Percentiles rank a stretch among this genome's conserved stretches.
These are phyloP conservation scores for Rhodophaea formosa DNA, from an alignment of 2,888 invertebrate genomes.

Conservation along the genomic window DNA sequence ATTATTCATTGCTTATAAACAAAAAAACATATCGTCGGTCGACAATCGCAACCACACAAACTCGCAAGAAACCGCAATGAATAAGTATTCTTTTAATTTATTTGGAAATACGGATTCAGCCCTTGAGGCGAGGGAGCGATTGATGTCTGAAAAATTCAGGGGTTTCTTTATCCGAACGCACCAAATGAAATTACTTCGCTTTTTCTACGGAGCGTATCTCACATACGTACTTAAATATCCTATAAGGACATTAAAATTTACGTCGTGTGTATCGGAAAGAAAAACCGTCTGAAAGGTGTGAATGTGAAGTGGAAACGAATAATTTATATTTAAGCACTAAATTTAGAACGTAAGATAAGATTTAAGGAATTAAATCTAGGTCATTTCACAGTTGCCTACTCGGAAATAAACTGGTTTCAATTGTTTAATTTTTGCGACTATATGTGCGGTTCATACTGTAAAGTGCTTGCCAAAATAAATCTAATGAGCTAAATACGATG, in stretches of 20 bases:
- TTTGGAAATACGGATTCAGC: constrained; percentile 35
- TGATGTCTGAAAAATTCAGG: constrained; percentile 40
- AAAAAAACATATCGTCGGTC: constrained; percentile 20
- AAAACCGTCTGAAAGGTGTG: constrained; percentile 5
- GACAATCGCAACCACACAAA: constrained; percentile 22
- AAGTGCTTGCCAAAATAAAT: too few relatives aligned
- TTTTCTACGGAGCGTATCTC: constrained; percentile 24
- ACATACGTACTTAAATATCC: constrained; percentile 18
- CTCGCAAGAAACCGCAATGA: constrained; percentile 24
- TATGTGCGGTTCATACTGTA: too few relatives aligned
- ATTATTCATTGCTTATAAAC: constrained; percentile 1
- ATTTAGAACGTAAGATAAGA: background rate
- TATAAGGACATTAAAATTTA: constrained; percentile 20
- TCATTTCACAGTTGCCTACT: too few relatives aligned
- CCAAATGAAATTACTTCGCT: constrained; percentile 37
- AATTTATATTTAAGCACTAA: background rate
- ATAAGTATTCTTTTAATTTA: constrained; percentile 39
- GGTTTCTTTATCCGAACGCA: constrained; percentile 35
- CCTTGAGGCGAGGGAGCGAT: constrained; percentile 36
- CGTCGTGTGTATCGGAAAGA: constrained; percentile 7
- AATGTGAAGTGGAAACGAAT: constrained; percentile 1
- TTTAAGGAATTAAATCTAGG: background rate
- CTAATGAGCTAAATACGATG: too few relatives aligned
- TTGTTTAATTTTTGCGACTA: too few relatives aligned
- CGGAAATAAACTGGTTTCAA: too few relatives aligned